A percentile compares a stretch with the other conserved stretches of the same genome.
These are phyloP conservation scores for Limanda limanda DNA, from an alignment of 2,113 vertebrate species.

Conservation along the genomic window DNA sequence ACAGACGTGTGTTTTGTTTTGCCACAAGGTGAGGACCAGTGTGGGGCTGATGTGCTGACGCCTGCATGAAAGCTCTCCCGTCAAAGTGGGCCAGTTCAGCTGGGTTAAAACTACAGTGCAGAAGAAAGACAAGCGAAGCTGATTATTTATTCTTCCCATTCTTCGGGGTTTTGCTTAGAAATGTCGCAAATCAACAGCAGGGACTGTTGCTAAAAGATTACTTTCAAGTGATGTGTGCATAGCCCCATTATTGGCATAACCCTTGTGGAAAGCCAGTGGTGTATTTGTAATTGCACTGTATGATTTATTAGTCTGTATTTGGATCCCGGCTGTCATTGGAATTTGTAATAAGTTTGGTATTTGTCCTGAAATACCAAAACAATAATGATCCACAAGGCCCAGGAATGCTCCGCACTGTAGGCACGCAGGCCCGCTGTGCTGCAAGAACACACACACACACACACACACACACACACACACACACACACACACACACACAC, in stretches of 20 bases:
- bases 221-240: slow-evolving; percentile 43
- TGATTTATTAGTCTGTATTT: slow-evolving; percentile 44
- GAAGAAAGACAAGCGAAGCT: slow-evolving; percentile 36
- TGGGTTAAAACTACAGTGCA: slow-evolving; percentile 47
- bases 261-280: slow-evolving; percentile 35
- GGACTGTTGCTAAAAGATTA: slow-evolving; percentile 51
- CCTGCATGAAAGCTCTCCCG: slow-evolving; percentile 10
- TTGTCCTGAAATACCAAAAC: slow-evolving; percentile 62
- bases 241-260: slow-evolving; percentile 51
- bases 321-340: slow-evolving; percentile 43
- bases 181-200: slow-evolving; percentile 10
- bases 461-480: neutral
- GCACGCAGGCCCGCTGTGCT: neutral
- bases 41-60: slow-evolving; percentile 36
- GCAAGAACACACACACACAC: neutral
- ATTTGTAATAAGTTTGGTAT: slow-evolving; percentile 71
- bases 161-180: slow-evolving; percentile 22
- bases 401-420: slow-evolving; percentile 39
- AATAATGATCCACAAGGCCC: slow-evolving; percentile 44
- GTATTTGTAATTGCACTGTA: slow-evolving; percentile 51
- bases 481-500: neutral
- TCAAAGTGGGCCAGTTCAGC: slow-evolving; percentile 62
- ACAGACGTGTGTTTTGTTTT: slow-evolving; percentile 56
- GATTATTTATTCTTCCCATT: slow-evolving; percentile 62
- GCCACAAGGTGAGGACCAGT: slow-evolving; percentile 37